Evolutionary conservation across 1,140 invertebrate genomes (phyloP), one percentile per base, ranked within the genome.

Genomic region (Heliconius melpomene): DNA sequence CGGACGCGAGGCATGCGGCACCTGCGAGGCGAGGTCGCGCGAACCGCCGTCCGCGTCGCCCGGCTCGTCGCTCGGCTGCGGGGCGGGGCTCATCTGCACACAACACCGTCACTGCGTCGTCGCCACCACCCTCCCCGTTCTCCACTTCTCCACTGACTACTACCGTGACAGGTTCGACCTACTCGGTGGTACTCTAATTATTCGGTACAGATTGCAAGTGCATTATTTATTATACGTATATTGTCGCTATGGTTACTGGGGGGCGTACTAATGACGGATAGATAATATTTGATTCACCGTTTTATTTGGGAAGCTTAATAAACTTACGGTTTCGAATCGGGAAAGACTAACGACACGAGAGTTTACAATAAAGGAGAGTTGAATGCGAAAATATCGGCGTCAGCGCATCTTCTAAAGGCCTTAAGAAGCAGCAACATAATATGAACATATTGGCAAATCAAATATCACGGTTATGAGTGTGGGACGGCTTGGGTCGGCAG

Each of bases 21-120:
- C 95, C 95, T 95, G 95, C 92, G 95, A 94, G 89, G 94, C 93
- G 94, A 95, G 93, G 95, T 95, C 95, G 93, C 94, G 94, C 88
- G 95, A 95, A 87, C 94, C 94, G 89, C 95, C 93, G 85, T 90
- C 92, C 84, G 94, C 90, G 87, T 92, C 95, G 89, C 92, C 91
- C 88, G 95, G 95, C 90, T 94, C 92, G 92, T 94, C 94, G 86
- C 95, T 91, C 85, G 95, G 95, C 94, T 95, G 95, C 94, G 95
- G 95, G 85, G 93, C 95, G 91, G 95, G 95, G 89, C 93, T 94
- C 94, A 95, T 96, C 95, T 96, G 95, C 92, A 94, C 93, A 93
- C 93, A 94, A 93, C 91, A 89, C 86, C 91, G 90, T 92, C 90
- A 92, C 91, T 90, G 90, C 90, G 88, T 88, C 87, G 90, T 91